Evolutionary conservation across 2,797 vertebrate species (phyloP), one percentile per base, ranked within the genome.

Genomic region (Potorous gilbertii): DNA sequence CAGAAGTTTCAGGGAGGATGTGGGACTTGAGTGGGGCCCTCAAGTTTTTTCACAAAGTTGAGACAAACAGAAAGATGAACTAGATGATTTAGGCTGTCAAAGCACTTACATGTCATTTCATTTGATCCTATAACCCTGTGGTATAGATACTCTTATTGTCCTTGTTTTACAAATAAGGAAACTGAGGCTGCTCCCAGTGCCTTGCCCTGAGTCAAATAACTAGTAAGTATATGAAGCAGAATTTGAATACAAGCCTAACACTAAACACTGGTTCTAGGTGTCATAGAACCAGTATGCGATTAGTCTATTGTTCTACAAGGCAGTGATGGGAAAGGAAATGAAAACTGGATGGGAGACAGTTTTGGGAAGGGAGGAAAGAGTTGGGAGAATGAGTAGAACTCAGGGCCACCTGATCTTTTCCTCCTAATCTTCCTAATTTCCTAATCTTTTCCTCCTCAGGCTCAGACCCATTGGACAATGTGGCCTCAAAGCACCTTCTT

Each of bases 401-500:
- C 1, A n/a, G 54, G 16, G 34, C n/a, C 56, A 87, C 0, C n/a
- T n/a, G n/a, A n/a, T n/a, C n/a, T n/a, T n/a, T n/a, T n/a, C n/a
- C n/a, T n/a, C n/a, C n/a, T n/a, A n/a, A n/a, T n/a, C n/a, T n/a
- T n/a, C n/a, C n/a, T n/a, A n/a, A n/a, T n/a, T n/a, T n/a, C n/a
- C n/a, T n/a, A n/a, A n/a, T n/a, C 40, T 29, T 91, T 95, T 66
- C 57, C 34, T 93, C 29, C 54, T 55, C n/a, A 50, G 93, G 81
- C 46, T 29, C 4, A 62, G 59, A 89, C 16, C 94, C 46, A 14
- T 46, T 28, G 92, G 81, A 97, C 59, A 94, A 99, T 98, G 98
- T 98, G 97, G 98, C 97, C 94, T 95, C 97, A 98, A 4, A 94
- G 97, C 0, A 90, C 97, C 46, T 97, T 98, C 3, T 98, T 99